Conservation (phyloP, 2,113 vertebrate genomes). For the Mus pahari region DNA sequence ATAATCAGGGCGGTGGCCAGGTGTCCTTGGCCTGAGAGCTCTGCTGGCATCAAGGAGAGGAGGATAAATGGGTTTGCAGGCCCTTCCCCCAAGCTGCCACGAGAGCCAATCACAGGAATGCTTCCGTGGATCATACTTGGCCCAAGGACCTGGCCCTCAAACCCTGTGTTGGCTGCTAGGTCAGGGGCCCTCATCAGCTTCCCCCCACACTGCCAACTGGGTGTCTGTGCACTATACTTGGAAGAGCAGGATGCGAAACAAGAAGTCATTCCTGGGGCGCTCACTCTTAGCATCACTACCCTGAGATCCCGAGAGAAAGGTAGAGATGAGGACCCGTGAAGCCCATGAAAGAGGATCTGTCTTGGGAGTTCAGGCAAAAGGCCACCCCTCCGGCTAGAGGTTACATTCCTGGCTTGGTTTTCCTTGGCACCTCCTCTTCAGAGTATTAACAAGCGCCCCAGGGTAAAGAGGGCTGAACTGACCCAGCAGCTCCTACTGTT, state of each 20-base stretch:
- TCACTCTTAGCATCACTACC: not conserved
- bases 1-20: conserved; percentile 98
- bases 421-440: not conserved
- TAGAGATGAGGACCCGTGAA: not conserved
- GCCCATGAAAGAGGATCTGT: not conserved
- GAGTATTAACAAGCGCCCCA: not conserved
- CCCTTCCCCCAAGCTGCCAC: not conserved
- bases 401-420: not conserved
- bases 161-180: fast-evolving
- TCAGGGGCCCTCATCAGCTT: not conserved
- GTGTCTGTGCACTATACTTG: too few relatives aligned
- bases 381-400: not conserved
- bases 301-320: not conserved
- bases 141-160: not conserved
- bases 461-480: not conserved
- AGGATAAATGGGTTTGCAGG: not conserved
- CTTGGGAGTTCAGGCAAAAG: not conserved
- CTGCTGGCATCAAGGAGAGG: conserved; percentile 84
- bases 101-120: not conserved
- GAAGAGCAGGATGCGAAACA: not conserved
- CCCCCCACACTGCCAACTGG: not conserved
- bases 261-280: not conserved
- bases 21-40: conserved; percentile 94
- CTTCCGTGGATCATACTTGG: not conserved
- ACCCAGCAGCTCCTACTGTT: not conserved